Evolutionary conservation across 2,113 vertebrate genomes (phyloP).

Genomic region (Epinephelus lanceolatus): DNA sequence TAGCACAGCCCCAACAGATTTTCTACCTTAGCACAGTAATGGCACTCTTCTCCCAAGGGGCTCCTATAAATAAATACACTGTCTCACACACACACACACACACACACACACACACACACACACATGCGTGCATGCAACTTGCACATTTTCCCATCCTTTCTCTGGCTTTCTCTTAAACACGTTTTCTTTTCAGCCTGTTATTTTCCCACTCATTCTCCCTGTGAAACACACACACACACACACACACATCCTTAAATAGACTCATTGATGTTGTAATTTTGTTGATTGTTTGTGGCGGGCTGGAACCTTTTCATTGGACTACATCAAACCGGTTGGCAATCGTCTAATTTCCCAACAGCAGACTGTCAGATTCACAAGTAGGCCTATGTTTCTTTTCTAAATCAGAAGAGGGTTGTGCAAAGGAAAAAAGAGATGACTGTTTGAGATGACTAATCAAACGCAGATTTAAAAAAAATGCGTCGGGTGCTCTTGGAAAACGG

Average conservation of each 20-base stretch:
- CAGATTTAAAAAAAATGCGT: too few relatives aligned
- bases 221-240: not conserved
- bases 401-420: slow-evolving; percentile 13
- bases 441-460: too few relatives aligned
- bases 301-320: slow-evolving; percentile 49
- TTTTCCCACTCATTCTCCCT: slow-evolving; percentile 31
- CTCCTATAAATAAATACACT: slow-evolving; percentile 74
- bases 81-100: slow-evolving; percentile 43
- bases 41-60: slow-evolving; percentile 64
- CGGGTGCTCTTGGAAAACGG: too few relatives aligned
- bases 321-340: slow-evolving; percentile 51
- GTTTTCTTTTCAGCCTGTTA: not conserved
- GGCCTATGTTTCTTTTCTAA: slow-evolving; percentile 43
- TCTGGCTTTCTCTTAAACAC: slow-evolving; percentile 26
- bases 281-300: slow-evolving; percentile 50
- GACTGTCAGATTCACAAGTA: slow-evolving; percentile 48
- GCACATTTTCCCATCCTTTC: slow-evolving; percentile 38
- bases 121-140: not conserved
- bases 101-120: slow-evolving; percentile 9
- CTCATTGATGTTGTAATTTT: slow-evolving; percentile 57
- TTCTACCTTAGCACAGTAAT: slow-evolving; percentile 65
- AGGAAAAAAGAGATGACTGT: not conserved
- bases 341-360: slow-evolving; percentile 59
- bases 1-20: slow-evolving; percentile 48
- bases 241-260: slow-evolving; percentile 51